These are phyloP conservation scores for Oasisia sp. DNA, from an alignment of 2,888 invertebrate genomes.

Conservation along the genomic window DNA sequence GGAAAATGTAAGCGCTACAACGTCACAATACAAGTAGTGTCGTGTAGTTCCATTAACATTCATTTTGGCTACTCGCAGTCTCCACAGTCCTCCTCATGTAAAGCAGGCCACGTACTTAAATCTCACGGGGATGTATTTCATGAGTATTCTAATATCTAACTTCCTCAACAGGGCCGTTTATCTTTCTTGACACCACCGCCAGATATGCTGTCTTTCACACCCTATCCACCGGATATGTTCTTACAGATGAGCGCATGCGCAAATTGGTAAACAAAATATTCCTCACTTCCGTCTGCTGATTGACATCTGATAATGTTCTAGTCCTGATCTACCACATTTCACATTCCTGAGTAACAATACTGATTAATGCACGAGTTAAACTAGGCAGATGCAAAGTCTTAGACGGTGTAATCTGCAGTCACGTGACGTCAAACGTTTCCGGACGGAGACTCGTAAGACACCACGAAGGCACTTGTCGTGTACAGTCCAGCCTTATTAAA, in stretches of 20 bases:
- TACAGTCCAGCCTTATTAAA: constrained; percentile 24
- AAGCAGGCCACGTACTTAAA: no score
- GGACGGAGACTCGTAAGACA: background rate
- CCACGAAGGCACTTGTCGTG: background rate
- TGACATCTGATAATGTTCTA: background rate
- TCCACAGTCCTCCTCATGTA: no score
- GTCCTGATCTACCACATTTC: background rate
- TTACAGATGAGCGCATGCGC: background rate
- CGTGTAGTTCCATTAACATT: no score
- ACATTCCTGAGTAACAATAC: background rate
- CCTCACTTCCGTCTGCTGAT: background rate
- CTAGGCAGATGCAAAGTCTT: background rate
- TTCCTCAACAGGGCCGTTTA: no score
- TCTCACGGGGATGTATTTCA: no score
- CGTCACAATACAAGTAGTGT: no score
- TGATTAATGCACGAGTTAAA: background rate
- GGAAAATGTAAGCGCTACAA: no score
- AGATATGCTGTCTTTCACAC: no score
- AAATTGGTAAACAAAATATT: background rate
- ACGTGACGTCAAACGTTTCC: background rate
- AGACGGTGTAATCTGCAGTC: background rate
- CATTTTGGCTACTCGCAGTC: no score
- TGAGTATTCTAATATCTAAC: no score
- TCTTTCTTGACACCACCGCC: no score
- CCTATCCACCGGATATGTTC: background rate